A percentile compares a stretch with the other conserved stretches of the same genome.
Conservation (phyloP, 2,113 vertebrate genomes). For the Periophthalmodon schlosseri region DNA sequence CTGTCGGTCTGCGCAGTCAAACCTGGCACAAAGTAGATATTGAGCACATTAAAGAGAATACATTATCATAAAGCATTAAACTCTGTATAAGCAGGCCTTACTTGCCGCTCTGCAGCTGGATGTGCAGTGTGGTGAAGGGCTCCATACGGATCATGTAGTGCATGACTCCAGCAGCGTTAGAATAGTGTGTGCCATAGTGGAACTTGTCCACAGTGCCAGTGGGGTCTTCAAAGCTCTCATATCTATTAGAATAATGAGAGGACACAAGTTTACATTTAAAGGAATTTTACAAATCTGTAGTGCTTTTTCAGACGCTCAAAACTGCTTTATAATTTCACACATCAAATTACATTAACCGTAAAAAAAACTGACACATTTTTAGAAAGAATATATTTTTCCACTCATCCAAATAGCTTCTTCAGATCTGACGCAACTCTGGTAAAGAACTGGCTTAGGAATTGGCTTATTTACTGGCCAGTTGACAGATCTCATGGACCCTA, state of each 20-base stretch:
- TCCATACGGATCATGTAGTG: slow-evolving; percentile 99
- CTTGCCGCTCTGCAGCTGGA: slow-evolving; percentile 97
- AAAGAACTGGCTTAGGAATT: too few species aligned
- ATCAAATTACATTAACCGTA: too few species aligned
- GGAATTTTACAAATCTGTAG: neutral
- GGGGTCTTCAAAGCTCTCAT: slow-evolving; percentile 96
- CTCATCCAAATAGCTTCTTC: too few species aligned
- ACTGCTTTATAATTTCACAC: too few species aligned
- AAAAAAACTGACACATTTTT: too few species aligned
- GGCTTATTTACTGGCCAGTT: too few species aligned
- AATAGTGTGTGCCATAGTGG: slow-evolving; percentile 98
- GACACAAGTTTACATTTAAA: neutral
- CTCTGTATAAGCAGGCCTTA: slow-evolving; percentile 41
- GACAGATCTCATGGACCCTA: too few species aligned
- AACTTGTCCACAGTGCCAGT: slow-evolving; percentile 94
- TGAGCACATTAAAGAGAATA: neutral
- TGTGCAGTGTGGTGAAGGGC: slow-evolving; percentile 94
- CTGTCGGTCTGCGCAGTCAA: slow-evolving; percentile 95
- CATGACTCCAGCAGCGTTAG: slow-evolving; percentile 97
- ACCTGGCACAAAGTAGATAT: slow-evolving; percentile 73
- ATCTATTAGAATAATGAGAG: slow-evolving; percentile 69
- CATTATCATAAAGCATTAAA: neutral
- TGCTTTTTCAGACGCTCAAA: too few species aligned
- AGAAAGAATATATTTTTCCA: too few species aligned
- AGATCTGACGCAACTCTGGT: too few species aligned